Percentiles rank a stretch among this genome's conserved stretches.
Conservation (phyloP, 2,797 vertebrate species). For the Nyctalus aviator region DNA sequence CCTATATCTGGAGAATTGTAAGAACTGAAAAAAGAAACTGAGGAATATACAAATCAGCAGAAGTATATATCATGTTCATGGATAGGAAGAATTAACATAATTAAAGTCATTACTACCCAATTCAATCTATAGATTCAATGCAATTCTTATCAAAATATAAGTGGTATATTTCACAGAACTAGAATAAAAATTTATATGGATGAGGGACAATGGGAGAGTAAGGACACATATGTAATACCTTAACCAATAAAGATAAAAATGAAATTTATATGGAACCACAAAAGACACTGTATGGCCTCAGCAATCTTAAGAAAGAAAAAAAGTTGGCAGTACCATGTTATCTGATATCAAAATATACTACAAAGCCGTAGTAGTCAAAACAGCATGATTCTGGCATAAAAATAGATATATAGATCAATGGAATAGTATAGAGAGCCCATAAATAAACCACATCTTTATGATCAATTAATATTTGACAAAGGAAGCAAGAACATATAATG, state of each 20-base stretch:
- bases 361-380: not conserved
- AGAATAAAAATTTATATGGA: not conserved
- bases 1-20: not conserved
- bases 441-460: not conserved
- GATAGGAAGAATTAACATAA: not conserved
- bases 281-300: not conserved
- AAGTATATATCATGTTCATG: not conserved
- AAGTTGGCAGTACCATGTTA: not conserved
- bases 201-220: too few relatives aligned
- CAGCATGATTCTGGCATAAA: not conserved
- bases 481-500: not conserved
- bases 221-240: too few relatives aligned
- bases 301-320: not conserved
- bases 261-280: not conserved
- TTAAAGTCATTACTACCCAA: not conserved
- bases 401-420: not conserved
- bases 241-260: too few relatives aligned
- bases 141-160: not conserved
- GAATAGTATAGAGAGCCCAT: not conserved
- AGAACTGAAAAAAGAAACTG: not conserved
- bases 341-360: not conserved
- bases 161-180: not conserved
- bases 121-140: not conserved
- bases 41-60: not conserved
- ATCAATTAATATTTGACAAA: not conserved